A percentile compares a stretch with the other conserved stretches of the same genome.
Conservation (phyloP, 2,113 vertebrate genomes). For the Martes martes region DNA sequence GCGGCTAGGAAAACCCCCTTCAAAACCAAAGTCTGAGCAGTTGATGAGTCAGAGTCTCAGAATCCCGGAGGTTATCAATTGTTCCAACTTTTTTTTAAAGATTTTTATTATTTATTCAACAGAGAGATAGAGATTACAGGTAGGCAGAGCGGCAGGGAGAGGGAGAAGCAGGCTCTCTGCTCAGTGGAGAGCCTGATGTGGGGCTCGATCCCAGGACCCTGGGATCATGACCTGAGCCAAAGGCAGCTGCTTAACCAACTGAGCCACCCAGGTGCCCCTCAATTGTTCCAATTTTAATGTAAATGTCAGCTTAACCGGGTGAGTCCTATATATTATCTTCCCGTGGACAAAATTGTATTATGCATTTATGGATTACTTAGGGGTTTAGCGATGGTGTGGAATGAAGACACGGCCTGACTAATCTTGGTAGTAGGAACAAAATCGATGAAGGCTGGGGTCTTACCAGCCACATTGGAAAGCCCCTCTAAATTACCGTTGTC, state of each 20-base stretch:
- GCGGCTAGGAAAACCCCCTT: background rate
- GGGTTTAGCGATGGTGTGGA: background rate
- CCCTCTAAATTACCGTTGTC: background rate
- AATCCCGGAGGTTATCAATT: too few relatives aligned
- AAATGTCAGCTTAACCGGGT: background rate
- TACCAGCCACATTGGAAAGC: background rate
- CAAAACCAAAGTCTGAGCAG: background rate
- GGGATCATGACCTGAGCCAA: too few relatives aligned
- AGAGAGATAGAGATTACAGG: too few relatives aligned
- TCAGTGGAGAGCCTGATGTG: too few relatives aligned
- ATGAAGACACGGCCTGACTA: background rate
- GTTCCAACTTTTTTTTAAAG: background rate
- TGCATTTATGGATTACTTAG: background rate
- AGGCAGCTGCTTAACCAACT: too few relatives aligned
- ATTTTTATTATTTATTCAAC: too few relatives aligned
- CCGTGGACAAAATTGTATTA: background rate
- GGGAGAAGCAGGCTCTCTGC: too few relatives aligned
- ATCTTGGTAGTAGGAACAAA: background rate
- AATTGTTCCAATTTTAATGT: background rate
- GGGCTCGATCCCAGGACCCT: too few relatives aligned
- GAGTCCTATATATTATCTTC: background rate
- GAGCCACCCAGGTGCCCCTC: too few relatives aligned
- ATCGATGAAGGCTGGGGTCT: background rate
- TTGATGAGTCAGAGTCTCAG: background rate
- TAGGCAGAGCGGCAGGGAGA: too few relatives aligned